Base-by-base conservation (phyloP, 2,888 invertebrate species). In the Parnassius apollo region DNA sequence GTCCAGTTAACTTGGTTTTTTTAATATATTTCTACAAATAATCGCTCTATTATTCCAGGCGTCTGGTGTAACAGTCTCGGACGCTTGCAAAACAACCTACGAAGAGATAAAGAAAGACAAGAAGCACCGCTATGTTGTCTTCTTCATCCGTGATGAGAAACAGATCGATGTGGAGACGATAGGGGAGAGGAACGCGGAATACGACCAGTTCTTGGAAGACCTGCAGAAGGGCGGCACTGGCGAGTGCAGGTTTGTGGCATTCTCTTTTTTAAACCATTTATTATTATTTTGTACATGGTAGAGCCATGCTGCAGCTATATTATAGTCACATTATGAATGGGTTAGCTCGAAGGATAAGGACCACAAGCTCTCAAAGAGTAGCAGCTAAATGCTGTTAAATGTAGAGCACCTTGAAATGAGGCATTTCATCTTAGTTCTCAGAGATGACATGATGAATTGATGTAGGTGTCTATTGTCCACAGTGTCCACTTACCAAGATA, bases 91-190 rank as follows among this genome's bases (percentile, higher is more conserved):
- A 93, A 96, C 96, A 69, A 97, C 96, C 76, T 98, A 98, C 90
- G 98, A 98, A 89, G 98, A 98, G 93, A 98, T 99, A 76, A 99
- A 99, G 93, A 98, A 98, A 93, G 97, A 98, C 87, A 98, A 98
- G 93, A 98, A 98, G 83, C 97, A 98, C 93, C 96, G 98, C 85
- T 99, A 98, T 91, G 98, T 98, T 73, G 97, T 99, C 83, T 98
- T 97, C 93, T 97, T 95, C 93, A 97, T 99, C 89, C 96, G 97
- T 77, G 98, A 98, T 86, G 98, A 98, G 87, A 97, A 96, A 92
- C 97, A 97, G 92, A 98, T 99, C 84, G 97, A 97, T 85, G 98
- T 98, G 63, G 98, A 98, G 93, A 96, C 96, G 60, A 96, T 98
- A 79, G 98, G 97, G 81, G 95, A 94, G 72, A 95, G 98, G 74